These are phyloP conservation scores for Drosophila prosaltans DNA, from an alignment of 1,140 invertebrate species.

Conservation along the genomic window DNA sequence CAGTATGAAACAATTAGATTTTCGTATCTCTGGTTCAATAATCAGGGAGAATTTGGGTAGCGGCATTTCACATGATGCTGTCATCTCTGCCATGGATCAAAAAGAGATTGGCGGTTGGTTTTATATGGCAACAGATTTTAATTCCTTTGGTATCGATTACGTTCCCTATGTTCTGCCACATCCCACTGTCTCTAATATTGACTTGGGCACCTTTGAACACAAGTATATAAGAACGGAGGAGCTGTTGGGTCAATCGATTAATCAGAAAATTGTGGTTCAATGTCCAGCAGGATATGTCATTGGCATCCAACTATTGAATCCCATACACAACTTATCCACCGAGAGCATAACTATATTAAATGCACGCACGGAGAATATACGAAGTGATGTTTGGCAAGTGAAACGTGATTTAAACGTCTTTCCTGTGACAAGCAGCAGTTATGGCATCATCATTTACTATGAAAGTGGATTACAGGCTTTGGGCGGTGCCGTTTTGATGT, in stretches of 20 bases:
- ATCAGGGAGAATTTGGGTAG: constrained; percentile 94
- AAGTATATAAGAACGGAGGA: constrained; percentile 90
- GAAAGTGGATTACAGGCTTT: constrained; percentile 90
- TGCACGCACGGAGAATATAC: constrained; percentile 86
- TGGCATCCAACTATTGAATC: constrained; percentile 93
- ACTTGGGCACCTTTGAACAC: constrained; percentile 89
- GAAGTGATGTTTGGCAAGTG: constrained; percentile 89
- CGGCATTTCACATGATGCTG: constrained; percentile 96
- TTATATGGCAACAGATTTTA: constrained; percentile 86
- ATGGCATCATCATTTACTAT: constrained; percentile 92
- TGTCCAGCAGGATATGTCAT: constrained; percentile 90
- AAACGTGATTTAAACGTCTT: constrained; percentile 93
- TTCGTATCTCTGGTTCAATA: constrained; percentile 89
- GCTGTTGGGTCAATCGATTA: constrained; percentile 85
- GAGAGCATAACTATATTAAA: constrained; percentile 92
- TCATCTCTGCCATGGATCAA: constrained; percentile 92
- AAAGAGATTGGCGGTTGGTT: constrained; percentile 97
- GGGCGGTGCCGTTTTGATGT: constrained; percentile 91
- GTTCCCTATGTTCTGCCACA: constrained; percentile 88
- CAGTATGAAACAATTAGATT: constrained; percentile 93
- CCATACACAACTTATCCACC: constrained; percentile 93
- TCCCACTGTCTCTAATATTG: constrained; percentile 85
- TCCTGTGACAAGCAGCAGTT: constrained; percentile 93
- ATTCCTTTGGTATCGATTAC: constrained; percentile 88
- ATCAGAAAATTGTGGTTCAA: constrained; percentile 86